Base-by-base conservation (phyloP, 1,140 invertebrate species). In the Oryctes rhinoceros region DNA sequence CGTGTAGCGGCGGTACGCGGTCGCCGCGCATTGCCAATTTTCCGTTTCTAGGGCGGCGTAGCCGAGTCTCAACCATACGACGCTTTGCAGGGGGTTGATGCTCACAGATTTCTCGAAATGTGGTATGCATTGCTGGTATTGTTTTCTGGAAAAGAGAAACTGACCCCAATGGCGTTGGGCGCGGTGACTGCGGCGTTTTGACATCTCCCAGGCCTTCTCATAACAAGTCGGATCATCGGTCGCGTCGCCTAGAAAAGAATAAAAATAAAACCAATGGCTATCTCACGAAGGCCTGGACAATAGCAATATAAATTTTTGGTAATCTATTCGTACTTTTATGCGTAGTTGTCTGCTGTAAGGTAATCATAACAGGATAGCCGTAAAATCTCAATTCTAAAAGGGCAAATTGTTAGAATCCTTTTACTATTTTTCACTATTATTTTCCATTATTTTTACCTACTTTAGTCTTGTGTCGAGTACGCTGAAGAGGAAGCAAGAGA, bases 181-280 rank as follows among this genome's bases (percentile, higher is more conserved):
- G 80, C 94, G 89, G 80, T 94, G 94, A 87, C 94, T 96, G 78
- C 91, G 93, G 71, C 93, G 88, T 18, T 93, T 91, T 0, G 97
- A 98, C 76, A 99, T 89, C 84, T 95, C 91, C 96, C 97, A 99
- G 0, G 97, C 97, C 85, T 93, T 95, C 83, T 95, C 91, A 87
- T 98, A 99, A 87, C 92, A 93, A 4, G 92, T 93, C 4, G 94
- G 91, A 89, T 99, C 97, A 85, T 93, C 92, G 84, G 90, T 91
- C 1, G 91, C 91, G 86, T 93, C 92, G 18, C 92, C 92, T 85
- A 82, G 83, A 80, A 1, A 53, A 24, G 59, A 59, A 59, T 44
- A 3, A 4, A 39, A 30, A 30, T 30, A 30, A 30, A 30, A 30
- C 24, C 0, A 30, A 30, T 30, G 24, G 24, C 24, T 30, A 30